Conservation (phyloP, 2,797 vertebrate species). For the Myotis pilosus region DNA sequence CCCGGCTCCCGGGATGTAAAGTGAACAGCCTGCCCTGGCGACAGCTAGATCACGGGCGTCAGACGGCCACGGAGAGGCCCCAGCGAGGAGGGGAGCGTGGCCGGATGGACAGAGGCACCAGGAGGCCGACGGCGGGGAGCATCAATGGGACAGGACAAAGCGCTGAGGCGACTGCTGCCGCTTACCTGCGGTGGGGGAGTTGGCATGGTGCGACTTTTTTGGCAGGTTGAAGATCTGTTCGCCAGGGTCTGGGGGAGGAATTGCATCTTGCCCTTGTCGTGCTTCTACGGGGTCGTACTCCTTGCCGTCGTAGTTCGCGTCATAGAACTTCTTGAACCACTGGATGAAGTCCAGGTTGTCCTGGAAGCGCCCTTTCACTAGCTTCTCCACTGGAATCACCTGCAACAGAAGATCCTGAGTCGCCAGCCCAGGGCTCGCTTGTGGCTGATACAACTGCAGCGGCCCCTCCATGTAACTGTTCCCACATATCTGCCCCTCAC, state of each 20-base stretch:
- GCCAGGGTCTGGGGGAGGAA: conserved; percentile 97
- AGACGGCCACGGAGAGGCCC: not conserved
- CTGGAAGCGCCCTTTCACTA: conserved; percentile 99
- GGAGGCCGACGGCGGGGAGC: not conserved
- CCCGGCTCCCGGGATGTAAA: not conserved
- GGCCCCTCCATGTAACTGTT: not conserved
- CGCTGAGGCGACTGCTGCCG: not conserved
- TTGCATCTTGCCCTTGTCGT: conserved; percentile 97
- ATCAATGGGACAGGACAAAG: not conserved
- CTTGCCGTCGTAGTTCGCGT: conserved; percentile 99
- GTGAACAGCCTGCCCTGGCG: not conserved
- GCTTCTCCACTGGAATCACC: conserved; percentile 99
- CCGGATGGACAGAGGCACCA: not conserved
- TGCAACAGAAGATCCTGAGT: conserved; percentile 77
- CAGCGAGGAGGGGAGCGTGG: not conserved
- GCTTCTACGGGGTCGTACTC: conserved; percentile 98
- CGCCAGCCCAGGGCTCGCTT: not conserved
- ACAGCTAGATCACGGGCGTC: not conserved
- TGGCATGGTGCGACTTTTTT: conserved; percentile 97
- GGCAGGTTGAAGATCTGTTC: conserved; percentile 99
- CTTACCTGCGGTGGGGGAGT: conserved; percentile 97
- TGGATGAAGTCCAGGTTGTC: conserved; percentile 99
- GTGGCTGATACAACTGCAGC: not conserved
- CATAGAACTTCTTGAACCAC: conserved; percentile 99
- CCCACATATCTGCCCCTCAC: not conserved